These are phyloP conservation scores for Heteromurus nitidus DNA, from an alignment of 2,888 invertebrate genomes.

Conservation along the genomic window DNA sequence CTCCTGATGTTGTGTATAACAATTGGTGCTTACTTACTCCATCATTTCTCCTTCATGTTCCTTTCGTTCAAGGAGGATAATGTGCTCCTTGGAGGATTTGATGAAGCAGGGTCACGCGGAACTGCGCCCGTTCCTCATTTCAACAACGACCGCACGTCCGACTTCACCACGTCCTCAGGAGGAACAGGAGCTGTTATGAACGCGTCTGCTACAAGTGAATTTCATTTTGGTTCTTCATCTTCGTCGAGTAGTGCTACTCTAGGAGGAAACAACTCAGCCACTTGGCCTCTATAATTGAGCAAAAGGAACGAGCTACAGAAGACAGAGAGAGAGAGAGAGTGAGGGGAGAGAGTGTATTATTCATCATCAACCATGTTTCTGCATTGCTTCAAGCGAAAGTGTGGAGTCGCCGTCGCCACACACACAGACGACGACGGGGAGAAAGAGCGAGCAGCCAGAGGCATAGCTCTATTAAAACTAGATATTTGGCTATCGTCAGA, in stretches of 20 bases:
- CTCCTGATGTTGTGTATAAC: slow-evolving; percentile 65
- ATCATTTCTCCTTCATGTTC: slow-evolving; percentile 68
- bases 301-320: not conserved
- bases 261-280: slow-evolving; percentile 52
- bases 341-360: no score
- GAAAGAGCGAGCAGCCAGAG: no score
- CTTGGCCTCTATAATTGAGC: slow-evolving; percentile 51
- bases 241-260: slow-evolving; percentile 20
- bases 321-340: not conserved
- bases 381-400: slow-evolving; percentile 34
- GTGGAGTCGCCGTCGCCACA: no score
- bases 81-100: slow-evolving; percentile 46
- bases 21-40: slow-evolving; percentile 67
- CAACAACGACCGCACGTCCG: slow-evolving; percentile 64
- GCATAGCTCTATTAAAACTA: no score
- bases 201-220: slow-evolving; percentile 48
- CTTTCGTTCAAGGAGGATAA: slow-evolving; percentile 52
- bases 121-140: slow-evolving; percentile 65
- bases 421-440: no score
- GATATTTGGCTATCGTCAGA: no score
- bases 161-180: slow-evolving; percentile 42
- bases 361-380: no score
- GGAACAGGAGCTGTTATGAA: slow-evolving; percentile 43
- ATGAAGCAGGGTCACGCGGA: slow-evolving; percentile 62
- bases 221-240: slow-evolving; percentile 36